Percentiles rank a stretch among this genome's conserved stretches.
Evolutionary conservation across 2,113 vertebrate species (phyloP).

Genomic region (Theristicus caerulescens): DNA sequence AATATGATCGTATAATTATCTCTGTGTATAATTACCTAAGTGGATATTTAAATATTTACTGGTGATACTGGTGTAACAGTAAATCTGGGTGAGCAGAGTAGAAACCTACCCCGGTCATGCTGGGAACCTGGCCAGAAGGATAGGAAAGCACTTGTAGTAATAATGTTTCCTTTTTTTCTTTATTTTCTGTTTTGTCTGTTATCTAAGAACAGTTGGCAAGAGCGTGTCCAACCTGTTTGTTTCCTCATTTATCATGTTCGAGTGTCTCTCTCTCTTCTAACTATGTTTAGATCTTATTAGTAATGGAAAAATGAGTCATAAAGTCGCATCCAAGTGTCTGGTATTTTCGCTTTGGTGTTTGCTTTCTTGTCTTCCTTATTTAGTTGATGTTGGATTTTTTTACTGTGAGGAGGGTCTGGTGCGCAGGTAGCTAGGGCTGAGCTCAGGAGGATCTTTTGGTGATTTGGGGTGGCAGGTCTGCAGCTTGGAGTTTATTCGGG

Average conservation of each 20-base stretch:
- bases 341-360: neutral
- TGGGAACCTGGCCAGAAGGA: neutral
- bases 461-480: neutral
- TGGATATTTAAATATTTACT: neutral
- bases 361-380: neutral
- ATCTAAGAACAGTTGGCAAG: neutral
- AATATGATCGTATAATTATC: fast-evolving
- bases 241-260: neutral
- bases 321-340: neutral
- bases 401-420: neutral
- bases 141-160: slow-evolving; percentile 4
- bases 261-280: neutral
- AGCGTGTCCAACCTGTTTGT: neutral
- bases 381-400: neutral
- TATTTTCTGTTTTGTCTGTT: neutral
- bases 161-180: neutral
- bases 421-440: neutral
- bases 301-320: neutral
- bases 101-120: neutral
- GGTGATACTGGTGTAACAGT: neutral
- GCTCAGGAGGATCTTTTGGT: neutral
- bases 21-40: neutral
- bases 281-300: neutral
- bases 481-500: neutral
- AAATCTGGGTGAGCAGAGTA: neutral